These are phyloP conservation scores for Ochlodes sylvanus DNA, from an alignment of 2,888 invertebrate genomes.

Conservation along the genomic window DNA sequence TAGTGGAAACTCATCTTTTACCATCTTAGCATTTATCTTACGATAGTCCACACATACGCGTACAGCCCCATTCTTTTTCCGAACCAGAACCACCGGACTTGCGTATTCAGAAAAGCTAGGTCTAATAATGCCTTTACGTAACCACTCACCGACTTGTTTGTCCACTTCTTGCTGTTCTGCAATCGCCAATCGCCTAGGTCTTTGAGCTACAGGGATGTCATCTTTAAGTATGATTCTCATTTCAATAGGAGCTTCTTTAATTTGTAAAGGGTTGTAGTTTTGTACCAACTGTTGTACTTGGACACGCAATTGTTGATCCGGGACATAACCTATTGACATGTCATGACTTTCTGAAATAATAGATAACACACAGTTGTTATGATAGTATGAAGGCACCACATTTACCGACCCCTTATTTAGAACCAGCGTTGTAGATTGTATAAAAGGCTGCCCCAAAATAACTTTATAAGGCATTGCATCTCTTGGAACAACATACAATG, in stretches of 20 bases:
- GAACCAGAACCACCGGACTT: too few relatives aligned
- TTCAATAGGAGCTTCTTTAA: conserved; percentile 43
- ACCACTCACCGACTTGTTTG: too few relatives aligned
- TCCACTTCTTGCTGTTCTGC: conserved; percentile 32
- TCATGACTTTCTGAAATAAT: neutral
- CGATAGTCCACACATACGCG: too few relatives aligned
- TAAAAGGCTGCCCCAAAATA: conserved; percentile 37
- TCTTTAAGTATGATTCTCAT: conserved; percentile 45
- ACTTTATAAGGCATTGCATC: conserved; percentile 34
- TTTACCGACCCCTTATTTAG: conserved; percentile 20
- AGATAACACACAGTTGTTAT: neutral
- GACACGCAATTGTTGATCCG: neutral
- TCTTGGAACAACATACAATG: conserved; percentile 35
- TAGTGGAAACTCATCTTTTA: too few relatives aligned
- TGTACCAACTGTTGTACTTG: conserved; percentile 5
- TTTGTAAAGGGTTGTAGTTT: conserved; percentile 9
- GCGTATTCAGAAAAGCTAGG: too few relatives aligned
- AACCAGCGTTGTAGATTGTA: conserved; percentile 16
- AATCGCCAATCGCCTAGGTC: conserved; percentile 40
- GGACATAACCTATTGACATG: conserved; percentile 11
- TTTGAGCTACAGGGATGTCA: conserved; percentile 44
- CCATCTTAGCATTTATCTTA: too few relatives aligned
- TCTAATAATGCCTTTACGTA: too few relatives aligned
- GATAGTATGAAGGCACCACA: neutral
- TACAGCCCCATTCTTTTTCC: too few relatives aligned